Base-by-base conservation (phyloP, 2,113 vertebrate species). In the Heterotis niloticus region DNA sequence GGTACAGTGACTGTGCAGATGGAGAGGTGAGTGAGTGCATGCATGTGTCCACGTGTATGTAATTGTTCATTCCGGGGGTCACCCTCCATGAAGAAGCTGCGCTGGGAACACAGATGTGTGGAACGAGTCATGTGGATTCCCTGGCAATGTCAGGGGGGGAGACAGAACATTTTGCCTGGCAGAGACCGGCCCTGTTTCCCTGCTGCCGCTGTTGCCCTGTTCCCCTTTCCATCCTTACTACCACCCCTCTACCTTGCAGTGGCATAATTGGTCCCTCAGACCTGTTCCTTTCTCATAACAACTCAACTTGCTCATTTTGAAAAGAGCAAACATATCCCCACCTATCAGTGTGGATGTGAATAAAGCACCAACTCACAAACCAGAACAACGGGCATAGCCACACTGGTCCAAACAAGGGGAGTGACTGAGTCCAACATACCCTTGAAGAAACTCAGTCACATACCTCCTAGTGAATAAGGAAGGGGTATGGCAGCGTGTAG, bases 21-120 rank as follows among this genome's bases (percentile, higher is more conserved):
- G 60, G 13, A n/a, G 64, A 60, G 44, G 16, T 20, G 28, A 28
- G 18, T 64, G 18, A 20, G 74, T 44, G 60, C 64, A 60, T 64
- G 14, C 62, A 26, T 64, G 74, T 28, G n/a, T 13, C 12, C 7
- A 26, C 20, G 11, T 34, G 29, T 66, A 34, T 64, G 75, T 64
- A 5, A 5, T 23, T 28, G 76, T 23, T 14, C 57, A 18, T 64
- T 67, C 65, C 59, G 65, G 10, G 77, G 51, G 28, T 59, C n/a
- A 44, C 14, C 29, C 67, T 24, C 20, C 28, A 60, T 17, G n/a
- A 20, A 66, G 20, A 20, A 1, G 54, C 54, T 10, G 26, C 9
- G 29, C 78, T 64, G 70, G 57, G 44, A 34, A 44, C 65, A 29
- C 74, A 71, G 74, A 69, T 70, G 74, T 71, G 66, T 76, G 56